phyloP scores from a whole-genome alignment of 2,113 vertebrate species.

The Butorides virescens region DNA sequence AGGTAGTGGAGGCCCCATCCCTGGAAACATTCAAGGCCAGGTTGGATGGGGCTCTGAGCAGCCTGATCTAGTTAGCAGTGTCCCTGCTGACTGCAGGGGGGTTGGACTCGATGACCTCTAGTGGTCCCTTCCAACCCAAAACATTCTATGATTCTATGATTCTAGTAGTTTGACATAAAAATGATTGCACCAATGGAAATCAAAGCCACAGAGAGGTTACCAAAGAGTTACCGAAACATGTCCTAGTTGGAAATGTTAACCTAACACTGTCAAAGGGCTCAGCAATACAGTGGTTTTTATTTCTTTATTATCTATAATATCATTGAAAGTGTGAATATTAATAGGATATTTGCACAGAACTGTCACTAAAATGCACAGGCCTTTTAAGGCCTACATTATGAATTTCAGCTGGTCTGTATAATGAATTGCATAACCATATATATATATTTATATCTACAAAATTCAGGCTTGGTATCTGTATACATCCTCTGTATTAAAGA shows the following conservation, averaged over 20 bases:
- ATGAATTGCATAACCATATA: not conserved
- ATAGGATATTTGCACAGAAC: not conserved
- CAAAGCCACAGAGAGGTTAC: not conserved
- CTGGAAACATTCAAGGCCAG: no score
- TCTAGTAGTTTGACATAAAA: not conserved
- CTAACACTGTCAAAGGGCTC: not conserved
- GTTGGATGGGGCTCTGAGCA: no score
- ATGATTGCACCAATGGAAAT: not conserved
- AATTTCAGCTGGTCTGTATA: not conserved
- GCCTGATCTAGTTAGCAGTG: no score
- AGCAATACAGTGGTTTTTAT: not conserved
- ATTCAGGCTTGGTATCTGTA: not conserved
- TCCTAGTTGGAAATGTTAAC: not conserved
- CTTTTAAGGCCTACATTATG: not conserved
- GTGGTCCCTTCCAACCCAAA: no score
- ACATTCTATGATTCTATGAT: no score
- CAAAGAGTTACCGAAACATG: not conserved
- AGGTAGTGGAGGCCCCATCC: no score
- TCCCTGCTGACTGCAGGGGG: no score
- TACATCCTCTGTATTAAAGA: not conserved
- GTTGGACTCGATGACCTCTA: no score
- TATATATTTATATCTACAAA: not conserved
- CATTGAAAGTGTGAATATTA: not conserved
- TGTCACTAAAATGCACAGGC: not conserved
- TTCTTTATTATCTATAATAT: not conserved